Conservation (phyloP, 2,797 vertebrate species). For the Myioborus miniatus region DNA sequence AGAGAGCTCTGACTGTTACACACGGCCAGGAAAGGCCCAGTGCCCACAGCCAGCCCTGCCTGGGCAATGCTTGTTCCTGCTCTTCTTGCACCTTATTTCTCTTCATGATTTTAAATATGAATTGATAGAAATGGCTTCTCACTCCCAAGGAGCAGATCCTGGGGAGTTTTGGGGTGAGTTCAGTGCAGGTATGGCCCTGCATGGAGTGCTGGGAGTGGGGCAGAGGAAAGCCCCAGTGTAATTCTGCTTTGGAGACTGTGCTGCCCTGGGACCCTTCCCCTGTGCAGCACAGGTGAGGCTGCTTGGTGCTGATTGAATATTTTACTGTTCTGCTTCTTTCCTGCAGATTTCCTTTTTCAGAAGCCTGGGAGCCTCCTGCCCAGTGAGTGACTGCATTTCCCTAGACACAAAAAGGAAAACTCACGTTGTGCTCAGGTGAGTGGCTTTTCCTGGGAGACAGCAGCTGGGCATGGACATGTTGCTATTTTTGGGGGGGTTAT, state of each 20-base stretch:
- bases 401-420: background rate
- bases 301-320: background rate
- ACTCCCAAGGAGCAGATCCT: background rate
- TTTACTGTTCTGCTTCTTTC: background rate
- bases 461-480: accelerated
- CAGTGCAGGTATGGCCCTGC: accelerated
- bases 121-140: background rate
- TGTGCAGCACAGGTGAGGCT: background rate
- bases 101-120: background rate
- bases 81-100: background rate
- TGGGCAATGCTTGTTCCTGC: background rate
- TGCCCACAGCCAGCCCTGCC: background rate
- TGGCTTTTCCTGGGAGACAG: background rate
- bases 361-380: background rate
- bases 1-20: background rate
- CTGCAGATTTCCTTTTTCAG: background rate
- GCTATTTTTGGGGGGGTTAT: accelerated
- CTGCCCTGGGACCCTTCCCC: background rate
- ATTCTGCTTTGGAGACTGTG: background rate
- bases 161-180: background rate
- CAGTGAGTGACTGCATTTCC: background rate
- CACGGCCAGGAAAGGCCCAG: background rate
- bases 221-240: background rate
- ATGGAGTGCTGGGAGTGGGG: accelerated
- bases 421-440: background rate